Conservation (phyloP, 2,113 vertebrate genomes). For the Sus scrofa region DNA sequence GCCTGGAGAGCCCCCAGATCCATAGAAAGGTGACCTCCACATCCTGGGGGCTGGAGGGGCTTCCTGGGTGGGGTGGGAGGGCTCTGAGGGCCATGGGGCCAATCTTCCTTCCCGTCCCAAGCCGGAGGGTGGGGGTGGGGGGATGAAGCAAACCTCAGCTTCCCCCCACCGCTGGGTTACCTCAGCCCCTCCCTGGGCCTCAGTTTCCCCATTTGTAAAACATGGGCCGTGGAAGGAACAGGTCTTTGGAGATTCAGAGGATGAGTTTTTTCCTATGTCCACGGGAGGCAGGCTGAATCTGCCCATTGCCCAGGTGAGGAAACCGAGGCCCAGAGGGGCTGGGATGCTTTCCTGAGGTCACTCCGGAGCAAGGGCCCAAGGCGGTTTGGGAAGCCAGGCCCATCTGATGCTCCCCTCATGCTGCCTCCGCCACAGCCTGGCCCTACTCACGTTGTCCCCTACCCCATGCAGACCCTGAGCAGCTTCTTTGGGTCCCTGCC, state of each 20-base stretch:
- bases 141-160: neutral
- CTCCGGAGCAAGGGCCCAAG: neutral
- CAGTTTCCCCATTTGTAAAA: constrained; percentile 25
- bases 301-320: neutral
- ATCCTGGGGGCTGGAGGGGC: neutral
- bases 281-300: neutral
- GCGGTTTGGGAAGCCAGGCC: neutral
- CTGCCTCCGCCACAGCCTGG: rapidly evolving
- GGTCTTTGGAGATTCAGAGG: neutral
- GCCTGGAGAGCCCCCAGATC: neutral
- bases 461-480: constrained; percentile 52
- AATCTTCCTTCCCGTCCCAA: neutral
- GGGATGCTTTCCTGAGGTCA: neutral
- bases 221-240: neutral
- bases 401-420: neutral
- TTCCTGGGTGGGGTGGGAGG: rapidly evolving
- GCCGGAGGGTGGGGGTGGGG: neutral
- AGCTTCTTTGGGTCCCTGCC: constrained; percentile 78
- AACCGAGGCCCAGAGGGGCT: neutral
- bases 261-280: neutral
- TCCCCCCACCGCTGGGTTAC: neutral
- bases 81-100: neutral
- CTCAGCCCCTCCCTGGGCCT: neutral
- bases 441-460: neutral
- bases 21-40: neutral